Conservation (phyloP, 2,888 invertebrate species). For the Drosophila buzzatii region DNA sequence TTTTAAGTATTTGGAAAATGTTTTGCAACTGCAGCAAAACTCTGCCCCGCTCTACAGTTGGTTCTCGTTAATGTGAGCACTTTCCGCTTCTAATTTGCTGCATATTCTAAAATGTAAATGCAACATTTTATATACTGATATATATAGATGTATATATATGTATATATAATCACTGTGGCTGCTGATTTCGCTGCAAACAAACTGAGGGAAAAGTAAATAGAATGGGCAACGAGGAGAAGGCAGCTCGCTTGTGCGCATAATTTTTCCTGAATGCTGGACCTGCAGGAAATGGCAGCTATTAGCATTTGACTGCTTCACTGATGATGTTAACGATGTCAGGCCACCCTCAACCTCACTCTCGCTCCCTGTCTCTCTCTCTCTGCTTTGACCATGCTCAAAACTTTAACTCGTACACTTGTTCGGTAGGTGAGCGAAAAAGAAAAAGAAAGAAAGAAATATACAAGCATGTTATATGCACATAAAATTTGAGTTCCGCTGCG, state of each 20-base stretch:
- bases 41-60: background rate
- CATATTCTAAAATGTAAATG: slow-evolving; percentile 75
- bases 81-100: slow-evolving; percentile 69
- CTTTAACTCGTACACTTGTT: slow-evolving; percentile 22
- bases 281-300: slow-evolving; percentile 79
- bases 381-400: slow-evolving; percentile 1
- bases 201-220: slow-evolving; percentile 41
- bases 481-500: slow-evolving; percentile 58
- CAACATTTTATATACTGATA: slow-evolving; percentile 57
- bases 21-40: slow-evolving; percentile 14
- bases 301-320: slow-evolving; percentile 80
- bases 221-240: slow-evolving; percentile 31
- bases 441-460: slow-evolving; percentile 10
- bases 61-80: slow-evolving; percentile 38
- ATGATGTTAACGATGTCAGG: slow-evolving; percentile 78
- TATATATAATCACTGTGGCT: slow-evolving; percentile 40
- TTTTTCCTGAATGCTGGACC: slow-evolving; percentile 75
- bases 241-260: slow-evolving; percentile 72
- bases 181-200: slow-evolving; percentile 61
- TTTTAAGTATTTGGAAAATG: slow-evolving; percentile 19
- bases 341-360: background rate
- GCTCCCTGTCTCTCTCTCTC: background rate
- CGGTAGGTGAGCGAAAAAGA: background rate
- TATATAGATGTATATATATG: slow-evolving; percentile 1
- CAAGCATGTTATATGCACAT: slow-evolving; percentile 61